Evolutionary conservation across 2,797 vertebrate genomes (phyloP).

Genomic region (Gymnoscopelus braueri): DNA sequence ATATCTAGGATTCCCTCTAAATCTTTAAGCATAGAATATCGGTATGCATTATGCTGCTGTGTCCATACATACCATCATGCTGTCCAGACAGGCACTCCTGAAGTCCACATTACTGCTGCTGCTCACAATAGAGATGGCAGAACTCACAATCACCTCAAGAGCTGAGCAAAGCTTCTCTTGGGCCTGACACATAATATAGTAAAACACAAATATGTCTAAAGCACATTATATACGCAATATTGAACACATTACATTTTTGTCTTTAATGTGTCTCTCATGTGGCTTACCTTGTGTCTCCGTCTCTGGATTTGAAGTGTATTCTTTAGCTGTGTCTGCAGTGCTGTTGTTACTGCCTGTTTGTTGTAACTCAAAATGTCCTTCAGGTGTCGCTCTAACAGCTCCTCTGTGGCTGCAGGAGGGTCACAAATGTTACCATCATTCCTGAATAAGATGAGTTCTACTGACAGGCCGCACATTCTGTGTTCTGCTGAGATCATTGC

Average conservation of each 20-base stretch:
- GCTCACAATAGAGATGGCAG: conserved; percentile 73
- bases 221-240: background rate
- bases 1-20: background rate
- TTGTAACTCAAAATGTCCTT: conserved; percentile 76
- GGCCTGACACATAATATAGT: conserved; percentile 56
- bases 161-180: conserved; percentile 69
- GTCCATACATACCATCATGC: conserved; percentile 75
- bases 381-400: conserved; percentile 72
- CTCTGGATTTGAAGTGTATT: conserved; percentile 49
- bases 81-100: conserved; percentile 75
- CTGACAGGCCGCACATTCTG: background rate
- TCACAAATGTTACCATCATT: background rate
- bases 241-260: background rate
- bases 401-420: conserved; percentile 59
- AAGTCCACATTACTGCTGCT: conserved; percentile 78
- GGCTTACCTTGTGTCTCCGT: conserved; percentile 59
- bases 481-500: background rate
- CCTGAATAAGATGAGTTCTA: background rate
- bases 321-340: conserved; percentile 62
- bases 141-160: conserved; percentile 71
- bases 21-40: background rate
- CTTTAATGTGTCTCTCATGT: background rate
- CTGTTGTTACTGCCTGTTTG: conserved; percentile 55
- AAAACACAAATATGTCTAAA: conserved; percentile 3
- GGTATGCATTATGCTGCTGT: background rate